Evolutionary conservation across 2,888 invertebrate genomes (phyloP), one percentile per base, ranked within the genome.

Genomic region (Trichacis sp.): DNA sequence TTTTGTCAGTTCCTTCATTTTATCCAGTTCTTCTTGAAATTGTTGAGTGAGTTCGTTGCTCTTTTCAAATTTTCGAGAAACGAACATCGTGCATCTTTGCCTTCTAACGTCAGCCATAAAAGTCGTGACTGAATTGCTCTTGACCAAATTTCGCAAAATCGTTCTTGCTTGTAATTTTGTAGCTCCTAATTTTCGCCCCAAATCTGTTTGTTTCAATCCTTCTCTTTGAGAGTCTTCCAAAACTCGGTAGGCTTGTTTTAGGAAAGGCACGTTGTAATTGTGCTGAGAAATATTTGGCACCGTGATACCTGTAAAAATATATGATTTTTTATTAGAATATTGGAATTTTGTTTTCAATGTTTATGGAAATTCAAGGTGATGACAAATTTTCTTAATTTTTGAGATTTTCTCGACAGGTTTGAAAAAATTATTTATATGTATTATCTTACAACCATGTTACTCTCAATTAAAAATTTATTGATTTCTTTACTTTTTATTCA

Each of bases 91-190:
- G 0, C 87, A 83, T 42, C 89, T 83, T 70, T 89, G 88, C 36
- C 88, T 84, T 6, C 89, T 89, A 40, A 85, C 78, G 70, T 89
- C 88, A 43, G 86, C 85, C 78, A 87, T 85, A 64, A 87, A 87
- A 1, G 85, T 84, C 9, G 86, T 85, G 3, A 88, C 81, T n/a
- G 86, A 73, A 63, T 78, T 81, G 20, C 73, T 69, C 57, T 81
- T 86, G 33, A 81, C 79, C 15, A 88, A 74, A 68, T 86, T 86
- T 30, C 88, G 85, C n/a, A 86, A 52, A 30, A 87, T 71, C 2
- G 85, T 83, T 1, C 89, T 81, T 1, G 87, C 79, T n/a, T 85
- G 83, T 0, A 87, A 76, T 53, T 85, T 83, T 12, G 85, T 83
- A 1, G 86, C 64, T 1, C 87, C 87, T 69, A 88, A 77, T 51